phyloP scores from a whole-genome alignment of 2,797 vertebrate genomes.

The Pseudocheirus occidentalis region DNA sequence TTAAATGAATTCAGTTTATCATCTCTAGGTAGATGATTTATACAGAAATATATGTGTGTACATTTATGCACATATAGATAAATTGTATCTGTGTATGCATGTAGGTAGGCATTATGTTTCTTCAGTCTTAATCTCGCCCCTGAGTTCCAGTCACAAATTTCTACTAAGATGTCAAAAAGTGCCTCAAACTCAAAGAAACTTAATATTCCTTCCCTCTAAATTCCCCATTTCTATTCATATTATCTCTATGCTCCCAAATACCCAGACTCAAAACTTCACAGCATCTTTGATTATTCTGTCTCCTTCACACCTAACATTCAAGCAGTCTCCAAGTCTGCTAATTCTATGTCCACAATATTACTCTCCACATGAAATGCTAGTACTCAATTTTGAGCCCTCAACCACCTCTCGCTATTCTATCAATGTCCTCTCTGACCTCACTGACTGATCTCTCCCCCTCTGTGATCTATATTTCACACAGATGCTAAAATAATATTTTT shows the following conservation, averaged over 20 bases:
- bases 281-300: background rate
- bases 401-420: background rate
- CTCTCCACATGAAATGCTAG: background rate
- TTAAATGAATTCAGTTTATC: background rate
- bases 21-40: background rate
- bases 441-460: background rate
- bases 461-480: background rate
- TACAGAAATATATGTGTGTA: background rate
- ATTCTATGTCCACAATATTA: background rate
- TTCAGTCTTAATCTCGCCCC: background rate
- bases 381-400: background rate
- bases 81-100: no score
- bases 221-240: no score
- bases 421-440: background rate
- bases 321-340: background rate
- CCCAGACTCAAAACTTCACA: background rate
- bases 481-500: background rate
- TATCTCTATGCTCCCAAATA: background rate
- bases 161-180: background rate
- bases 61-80: background rate
- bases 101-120: background rate
- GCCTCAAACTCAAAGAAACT: background rate
- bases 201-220: no score
- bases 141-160: background rate
- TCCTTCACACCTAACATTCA: background rate